Base-by-base conservation (phyloP, 2,113 vertebrate species). In the Ibidorhyncha struthersii region DNA sequence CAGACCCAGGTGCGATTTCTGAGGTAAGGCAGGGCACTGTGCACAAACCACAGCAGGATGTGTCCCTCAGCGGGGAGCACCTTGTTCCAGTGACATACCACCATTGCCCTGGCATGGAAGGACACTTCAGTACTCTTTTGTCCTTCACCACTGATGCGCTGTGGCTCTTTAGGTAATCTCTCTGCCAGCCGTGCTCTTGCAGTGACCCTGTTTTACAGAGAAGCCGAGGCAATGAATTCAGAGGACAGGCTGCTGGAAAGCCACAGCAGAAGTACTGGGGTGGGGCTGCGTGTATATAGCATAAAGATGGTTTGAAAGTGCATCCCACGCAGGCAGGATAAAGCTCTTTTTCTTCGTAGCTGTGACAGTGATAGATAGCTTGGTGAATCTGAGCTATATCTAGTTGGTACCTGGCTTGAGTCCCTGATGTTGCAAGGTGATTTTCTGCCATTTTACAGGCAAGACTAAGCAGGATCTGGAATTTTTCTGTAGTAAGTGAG, bases 351-450 rank as follows among this genome's bases (percentile, higher is more conserved):
- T 84, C 86, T 88, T 93, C 86, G 62, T 9, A 52, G 71, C 89
- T 36, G 53, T 89, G 91, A 96, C 94, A 94, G 89, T 95, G 93
- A 96, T 89, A 82, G 93, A 96, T 92, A 67, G 91, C 78, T 76
- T 43, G 74, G 91, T 86, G 90, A 82, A 91, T 49, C 84, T 90
- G 84, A 94, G 94, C 76, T 93, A 58, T 86, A 95, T 91, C 93
- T 90, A 93, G 74, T 94, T 62, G 74, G 84, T 94, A 96, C 74
- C 95, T 96, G 96, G 94, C 93, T 82, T 53, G 49, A 96, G 81
- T 91, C 91, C 93, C 95, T 96, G 93, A 89, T 70, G 91, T 86
- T 90, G 94, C 84, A 93, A 97, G 89, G 96, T 95, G 93, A 97
- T 96, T 96, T 82, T 82, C 84, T 96, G 94, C 91, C 93, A 89